These are phyloP conservation scores for Drosophila arawakana DNA, from an alignment of 1,140 invertebrate species.

Conservation along the genomic window DNA sequence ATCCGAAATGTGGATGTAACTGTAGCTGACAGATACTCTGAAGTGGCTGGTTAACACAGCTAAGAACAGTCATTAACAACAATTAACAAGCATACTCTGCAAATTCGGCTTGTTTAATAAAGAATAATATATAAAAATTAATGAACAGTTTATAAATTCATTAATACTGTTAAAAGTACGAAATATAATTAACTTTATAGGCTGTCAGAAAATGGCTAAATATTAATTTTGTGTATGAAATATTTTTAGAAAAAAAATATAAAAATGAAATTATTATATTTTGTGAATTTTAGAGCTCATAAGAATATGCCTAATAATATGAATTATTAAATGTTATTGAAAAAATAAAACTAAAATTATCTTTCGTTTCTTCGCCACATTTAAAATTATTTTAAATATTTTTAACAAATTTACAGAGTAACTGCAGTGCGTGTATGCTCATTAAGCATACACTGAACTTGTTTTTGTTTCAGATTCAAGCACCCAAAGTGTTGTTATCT, in stretches of 20 bases:
- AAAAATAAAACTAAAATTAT: too few species aligned
- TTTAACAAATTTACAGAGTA: conserved; percentile 12
- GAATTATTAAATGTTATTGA: too few species aligned
- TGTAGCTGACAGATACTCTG: conserved; percentile 26
- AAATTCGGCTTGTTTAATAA: background rate
- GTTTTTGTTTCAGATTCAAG: conserved; percentile 10
- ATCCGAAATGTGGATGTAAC: conserved; percentile 1
- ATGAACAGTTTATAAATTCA: background rate
- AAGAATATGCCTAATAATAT: too few species aligned
- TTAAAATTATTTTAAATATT: background rate
- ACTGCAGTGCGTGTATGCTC: background rate
- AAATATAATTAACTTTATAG: too few species aligned
- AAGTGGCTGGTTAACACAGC: conserved; percentile 73
- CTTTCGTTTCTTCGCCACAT: too few species aligned
- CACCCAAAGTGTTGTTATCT: conserved; percentile 45
- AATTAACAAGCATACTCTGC: conserved; percentile 41
- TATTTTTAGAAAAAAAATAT: too few species aligned
- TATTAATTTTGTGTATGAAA: too few species aligned
- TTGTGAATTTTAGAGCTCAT: too few species aligned
- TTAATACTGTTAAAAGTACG: background rate
- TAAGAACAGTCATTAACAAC: conserved; percentile 77
- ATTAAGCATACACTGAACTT: background rate
- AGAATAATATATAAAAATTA: too few species aligned
- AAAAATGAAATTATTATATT: too few species aligned
- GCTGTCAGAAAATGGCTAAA: too few species aligned